Conservation (phyloP, 2,888 invertebrate genomes). For the Dynastes tityus region DNA sequence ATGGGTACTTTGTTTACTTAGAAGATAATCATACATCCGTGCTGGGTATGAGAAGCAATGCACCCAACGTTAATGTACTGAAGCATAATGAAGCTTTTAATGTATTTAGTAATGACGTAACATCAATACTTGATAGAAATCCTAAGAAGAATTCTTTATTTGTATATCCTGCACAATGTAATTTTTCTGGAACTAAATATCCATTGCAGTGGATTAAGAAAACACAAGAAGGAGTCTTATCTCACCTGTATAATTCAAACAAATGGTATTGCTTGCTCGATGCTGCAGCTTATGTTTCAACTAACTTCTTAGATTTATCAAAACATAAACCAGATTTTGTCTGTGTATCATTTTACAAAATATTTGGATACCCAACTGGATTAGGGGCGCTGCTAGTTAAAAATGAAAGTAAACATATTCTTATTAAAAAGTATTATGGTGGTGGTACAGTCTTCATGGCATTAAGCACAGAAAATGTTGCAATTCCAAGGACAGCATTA, state of each 20-base stretch:
- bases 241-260: constrained; percentile 66
- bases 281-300: constrained; percentile 87
- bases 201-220: constrained; percentile 81
- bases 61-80: constrained; percentile 75
- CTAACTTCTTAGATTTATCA: constrained; percentile 84
- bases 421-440: constrained; percentile 88
- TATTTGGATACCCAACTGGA: constrained; percentile 97
- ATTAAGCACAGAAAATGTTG: constrained; percentile 80
- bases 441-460: constrained; percentile 95
- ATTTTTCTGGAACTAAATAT: constrained; percentile 94
- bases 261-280: constrained; percentile 88
- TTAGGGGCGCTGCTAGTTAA: constrained; percentile 90
- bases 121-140: background rate
- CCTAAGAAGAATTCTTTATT: constrained; percentile 76
- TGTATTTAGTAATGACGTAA: constrained; percentile 54
- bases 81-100: constrained; percentile 75
- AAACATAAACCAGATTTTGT: constrained; percentile 89
- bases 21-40: constrained; percentile 97
- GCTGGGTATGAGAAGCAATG: constrained; percentile 89
- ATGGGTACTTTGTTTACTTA: constrained; percentile 84
- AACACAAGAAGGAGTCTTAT: constrained; percentile 76
- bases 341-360: constrained; percentile 95
- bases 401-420: constrained; percentile 75
- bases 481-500: constrained; percentile 79
- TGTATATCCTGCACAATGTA: constrained; percentile 93